These are phyloP conservation scores for Glaucopsyche alexis DNA, from an alignment of 2,888 invertebrate genomes.

Conservation along the genomic window DNA sequence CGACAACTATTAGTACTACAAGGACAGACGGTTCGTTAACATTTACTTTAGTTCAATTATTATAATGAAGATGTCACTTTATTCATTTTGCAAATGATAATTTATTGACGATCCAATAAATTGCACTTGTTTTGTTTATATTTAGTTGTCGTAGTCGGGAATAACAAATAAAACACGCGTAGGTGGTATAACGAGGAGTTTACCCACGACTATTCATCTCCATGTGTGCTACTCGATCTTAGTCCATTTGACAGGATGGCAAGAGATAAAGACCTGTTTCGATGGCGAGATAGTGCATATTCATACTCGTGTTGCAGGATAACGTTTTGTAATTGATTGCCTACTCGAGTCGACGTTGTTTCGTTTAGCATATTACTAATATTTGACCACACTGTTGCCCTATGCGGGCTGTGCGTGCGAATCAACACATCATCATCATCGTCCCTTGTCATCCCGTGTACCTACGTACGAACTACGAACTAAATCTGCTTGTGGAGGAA, in stretches of 20 bases:
- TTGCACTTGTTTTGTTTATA: not conserved
- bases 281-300: slow-evolving; percentile 43
- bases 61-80: not conserved
- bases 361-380: slow-evolving; percentile 41
- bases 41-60: not conserved
- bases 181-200: slow-evolving; percentile 20
- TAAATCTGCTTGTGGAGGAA: no score
- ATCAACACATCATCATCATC: no score
- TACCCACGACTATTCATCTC: slow-evolving; percentile 26
- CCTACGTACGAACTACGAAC: no score
- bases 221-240: slow-evolving; percentile 42
- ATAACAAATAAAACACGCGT: not conserved
- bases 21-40: not conserved
- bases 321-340: slow-evolving; percentile 39
- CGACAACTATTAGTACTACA: not conserved
- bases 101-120: not conserved
- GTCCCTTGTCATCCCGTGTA: no score
- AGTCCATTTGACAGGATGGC: slow-evolving; percentile 43
- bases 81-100: not conserved
- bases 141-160: not conserved
- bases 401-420: not conserved
- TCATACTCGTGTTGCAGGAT: slow-evolving; percentile 36
- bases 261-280: slow-evolving; percentile 43
- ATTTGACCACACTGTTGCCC: slow-evolving; percentile 33
- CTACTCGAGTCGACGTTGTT: slow-evolving; percentile 29